These are phyloP conservation scores for Eurois occulta DNA, from an alignment of 2,888 invertebrate genomes.

Conservation along the genomic window DNA sequence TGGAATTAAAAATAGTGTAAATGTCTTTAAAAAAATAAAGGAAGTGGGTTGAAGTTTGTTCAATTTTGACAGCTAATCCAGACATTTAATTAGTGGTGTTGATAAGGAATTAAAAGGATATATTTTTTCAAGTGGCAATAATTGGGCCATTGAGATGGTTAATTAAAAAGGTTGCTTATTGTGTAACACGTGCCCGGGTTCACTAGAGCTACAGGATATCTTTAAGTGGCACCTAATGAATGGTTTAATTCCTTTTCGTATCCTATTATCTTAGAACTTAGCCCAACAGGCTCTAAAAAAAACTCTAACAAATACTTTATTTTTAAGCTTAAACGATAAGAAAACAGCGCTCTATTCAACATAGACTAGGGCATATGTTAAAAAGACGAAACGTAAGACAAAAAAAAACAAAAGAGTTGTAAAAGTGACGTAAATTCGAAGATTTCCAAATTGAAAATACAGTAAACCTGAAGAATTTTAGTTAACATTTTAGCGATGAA, in stretches of 20 bases:
- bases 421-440: background rate
- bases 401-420: background rate
- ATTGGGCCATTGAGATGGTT: slow-evolving; percentile 57
- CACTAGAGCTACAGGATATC: slow-evolving; percentile 2
- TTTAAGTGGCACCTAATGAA: background rate
- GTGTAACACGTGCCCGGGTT: slow-evolving; percentile 17
- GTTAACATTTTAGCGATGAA: background rate
- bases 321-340: background rate
- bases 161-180: slow-evolving; percentile 57
- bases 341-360: background rate
- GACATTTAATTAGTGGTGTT: slow-evolving; percentile 81
- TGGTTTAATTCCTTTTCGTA: background rate
- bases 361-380: too few species aligned
- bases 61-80: slow-evolving; percentile 74
- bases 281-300: background rate
- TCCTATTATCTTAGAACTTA: background rate
- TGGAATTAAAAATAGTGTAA: slow-evolving; percentile 84
- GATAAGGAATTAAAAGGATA: slow-evolving; percentile 65
- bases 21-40: slow-evolving; percentile 75
- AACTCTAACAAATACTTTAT: background rate
- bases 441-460: background rate
- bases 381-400: too few species aligned
- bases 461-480: background rate
- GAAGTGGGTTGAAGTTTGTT: slow-evolving; percentile 71
- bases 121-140: slow-evolving; percentile 46